Base-by-base conservation (phyloP, 2,113 vertebrate species). In the Chiloscyllium plagiosum region DNA sequence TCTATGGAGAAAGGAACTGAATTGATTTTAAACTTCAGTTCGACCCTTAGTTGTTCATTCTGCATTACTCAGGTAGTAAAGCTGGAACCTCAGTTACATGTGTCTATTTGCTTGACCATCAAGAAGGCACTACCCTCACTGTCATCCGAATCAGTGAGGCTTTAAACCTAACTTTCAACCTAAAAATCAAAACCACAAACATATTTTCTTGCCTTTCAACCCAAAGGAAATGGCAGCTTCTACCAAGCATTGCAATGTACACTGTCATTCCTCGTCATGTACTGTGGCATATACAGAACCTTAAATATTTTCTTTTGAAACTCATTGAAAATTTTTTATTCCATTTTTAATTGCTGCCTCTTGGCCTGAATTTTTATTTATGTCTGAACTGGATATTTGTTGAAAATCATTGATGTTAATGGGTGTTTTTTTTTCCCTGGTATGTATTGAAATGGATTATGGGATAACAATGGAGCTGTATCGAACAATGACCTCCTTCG, bases 371-470 rank as follows among this genome's bases (percentile, higher is more conserved):
- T 69, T 72, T 70, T 95, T 95, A 95, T 95, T 95, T 95, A 95
- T 95, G 26, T 95, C 47, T 95, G 47, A 33, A 76, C 29, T 76
- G 47, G 94, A 52, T 95, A 70, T 72, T 95, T 72, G 94, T 95
- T 95, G 94, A 95, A 95, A 72, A 95, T 95, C 68, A 95, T 70
- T 95, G 93, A 47, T 15, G 3, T 95, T 94, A 65, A 69, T 69
- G 65, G 78, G n/a, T 37, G 19, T 29, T 37, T 80, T 68, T 94
- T 93, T 68, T 69, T 72, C 72, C 65, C 93, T 95, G 42, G 47
- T 95, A 22, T 70, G 66, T 95, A 50, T 70, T 50, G 37, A 69
- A 95, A 50, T 70, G 66, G 68, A 95, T 95, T 95, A 95, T 95
- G 93, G 68, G 93, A 95, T 72, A 95, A 95, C 37, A 72, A 66